phyloP scores from a whole-genome alignment of 2,888 invertebrate species.

The Thereva unica region DNA sequence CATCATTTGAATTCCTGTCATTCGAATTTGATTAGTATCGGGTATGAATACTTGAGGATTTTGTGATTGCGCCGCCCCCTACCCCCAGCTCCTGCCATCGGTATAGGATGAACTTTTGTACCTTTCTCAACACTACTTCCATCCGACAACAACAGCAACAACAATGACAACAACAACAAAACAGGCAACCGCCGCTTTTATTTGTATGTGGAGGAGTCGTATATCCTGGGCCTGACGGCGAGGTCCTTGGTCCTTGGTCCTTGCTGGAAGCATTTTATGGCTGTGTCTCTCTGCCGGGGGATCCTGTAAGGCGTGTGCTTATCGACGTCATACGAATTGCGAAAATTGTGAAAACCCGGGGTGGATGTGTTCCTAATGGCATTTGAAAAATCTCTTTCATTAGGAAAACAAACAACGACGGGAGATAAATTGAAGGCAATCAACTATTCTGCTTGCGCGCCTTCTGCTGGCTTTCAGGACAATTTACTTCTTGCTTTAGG shows the following conservation, averaged over 20 bases:
- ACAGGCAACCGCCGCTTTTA: no score
- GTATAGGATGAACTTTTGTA: no score
- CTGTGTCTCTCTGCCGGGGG: neutral
- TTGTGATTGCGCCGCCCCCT: no score
- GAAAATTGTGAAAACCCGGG: conserved; percentile 34
- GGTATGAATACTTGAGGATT: no score
- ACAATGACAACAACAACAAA: no score
- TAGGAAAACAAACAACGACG: conserved; percentile 41
- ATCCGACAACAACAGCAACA: no score
- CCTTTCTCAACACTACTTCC: no score
- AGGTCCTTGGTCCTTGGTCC: neutral
- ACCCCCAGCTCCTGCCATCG: no score
- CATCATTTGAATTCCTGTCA: no score
- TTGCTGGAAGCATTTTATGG: neutral
- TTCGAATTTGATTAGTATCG: no score
- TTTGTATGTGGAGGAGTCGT: no score
- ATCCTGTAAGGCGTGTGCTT: conserved; percentile 28
- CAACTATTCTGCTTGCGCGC: conserved; percentile 41
- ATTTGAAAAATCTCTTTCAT: conserved; percentile 41
- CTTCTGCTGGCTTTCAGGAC: conserved; percentile 42
- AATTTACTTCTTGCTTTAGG: conserved; percentile 41
- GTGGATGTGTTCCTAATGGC: conserved; percentile 39
- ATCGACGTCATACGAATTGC: conserved; percentile 27
- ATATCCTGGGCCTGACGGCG: neutral
- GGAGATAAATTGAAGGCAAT: conserved; percentile 42